These are phyloP conservation scores for Ciconia stormi DNA, from an alignment of 2,113 vertebrate species.

Conservation along the genomic window DNA sequence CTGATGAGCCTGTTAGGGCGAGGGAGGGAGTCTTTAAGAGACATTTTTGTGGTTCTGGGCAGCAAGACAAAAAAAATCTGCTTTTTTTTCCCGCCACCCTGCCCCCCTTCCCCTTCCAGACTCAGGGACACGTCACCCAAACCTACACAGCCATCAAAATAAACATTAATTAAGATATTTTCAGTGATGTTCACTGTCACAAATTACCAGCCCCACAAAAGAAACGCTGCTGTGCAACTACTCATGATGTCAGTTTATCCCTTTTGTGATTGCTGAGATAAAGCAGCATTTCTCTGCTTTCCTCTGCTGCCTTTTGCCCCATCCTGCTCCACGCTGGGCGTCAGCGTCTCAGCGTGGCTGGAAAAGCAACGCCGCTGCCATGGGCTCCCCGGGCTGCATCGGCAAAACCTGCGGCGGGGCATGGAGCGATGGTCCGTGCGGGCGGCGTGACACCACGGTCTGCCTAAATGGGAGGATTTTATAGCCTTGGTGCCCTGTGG, in stretches of 20 bases:
- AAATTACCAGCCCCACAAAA: slow-evolving; percentile 59
- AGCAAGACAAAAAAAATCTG: slow-evolving; percentile 42
- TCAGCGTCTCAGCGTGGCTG: not conserved
- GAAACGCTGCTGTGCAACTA: slow-evolving; percentile 14
- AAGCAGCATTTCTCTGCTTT: not conserved
- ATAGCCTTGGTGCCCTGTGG: not conserved
- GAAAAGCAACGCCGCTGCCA: accelerated
- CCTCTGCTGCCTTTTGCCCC: not conserved
- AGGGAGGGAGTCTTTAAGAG: slow-evolving; percentile 55
- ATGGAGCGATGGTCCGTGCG: accelerated
- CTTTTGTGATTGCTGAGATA: not conserved
- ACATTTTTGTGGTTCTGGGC: slow-evolving; percentile 69
- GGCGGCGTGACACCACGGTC: accelerated
- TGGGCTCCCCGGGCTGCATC: accelerated
- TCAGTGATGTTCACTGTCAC: slow-evolving; percentile 38
- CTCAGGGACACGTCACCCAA: slow-evolving; percentile 53
- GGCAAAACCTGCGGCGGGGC: not conserved
- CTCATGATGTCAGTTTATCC: slow-evolving; percentile 54
- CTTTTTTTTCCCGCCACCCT: not conserved
- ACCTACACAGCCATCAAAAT: slow-evolving; percentile 62
- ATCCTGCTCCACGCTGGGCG: accelerated
- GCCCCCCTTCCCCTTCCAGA: not conserved
- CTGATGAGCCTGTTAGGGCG: slow-evolving; percentile 43
- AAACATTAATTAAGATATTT: slow-evolving; percentile 68
- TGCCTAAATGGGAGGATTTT: accelerated